A percentile compares a stretch with the other conserved stretches of the same genome.
These are phyloP conservation scores for Lynx canadensis DNA, from an alignment of 2,113 vertebrate genomes.

Conservation along the genomic window DNA sequence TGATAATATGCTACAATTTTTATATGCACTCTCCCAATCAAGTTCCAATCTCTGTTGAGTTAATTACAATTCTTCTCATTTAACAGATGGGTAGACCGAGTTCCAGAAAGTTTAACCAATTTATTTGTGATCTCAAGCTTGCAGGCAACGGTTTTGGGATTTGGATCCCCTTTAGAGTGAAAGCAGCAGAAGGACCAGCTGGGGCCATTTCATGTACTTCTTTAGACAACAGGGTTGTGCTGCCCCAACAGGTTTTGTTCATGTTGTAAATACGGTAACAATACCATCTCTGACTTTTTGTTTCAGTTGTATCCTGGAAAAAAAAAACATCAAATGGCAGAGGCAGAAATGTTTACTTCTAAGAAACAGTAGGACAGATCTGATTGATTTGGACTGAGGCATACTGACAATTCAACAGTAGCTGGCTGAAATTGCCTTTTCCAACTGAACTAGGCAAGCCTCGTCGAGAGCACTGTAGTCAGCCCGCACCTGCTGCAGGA, in stretches of 20 bases:
- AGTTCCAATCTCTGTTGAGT: neutral
- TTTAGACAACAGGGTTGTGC: neutral
- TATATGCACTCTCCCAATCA: neutral
- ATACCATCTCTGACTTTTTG: neutral
- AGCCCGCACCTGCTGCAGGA: neutral
- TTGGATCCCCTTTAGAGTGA: neutral
- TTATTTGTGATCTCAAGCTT: neutral
- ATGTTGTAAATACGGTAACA: neutral
- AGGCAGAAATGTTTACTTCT: constrained; percentile 54
- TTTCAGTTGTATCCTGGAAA: neutral
- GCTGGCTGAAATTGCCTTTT: constrained; percentile 67
- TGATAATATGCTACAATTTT: neutral
- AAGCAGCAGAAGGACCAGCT: neutral
- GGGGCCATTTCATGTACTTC: neutral
- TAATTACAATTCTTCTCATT: constrained; percentile 20
- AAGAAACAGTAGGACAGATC: constrained; percentile 64
- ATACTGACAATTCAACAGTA: constrained; percentile 57
- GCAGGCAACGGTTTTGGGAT: neutral
- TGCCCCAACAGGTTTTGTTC: neutral
- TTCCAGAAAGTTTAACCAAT: constrained; percentile 19
- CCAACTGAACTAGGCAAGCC: constrained; percentile 34
- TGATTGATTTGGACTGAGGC: constrained; percentile 59
- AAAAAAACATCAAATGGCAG: constrained; percentile 2
- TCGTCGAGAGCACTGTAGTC: neutral
- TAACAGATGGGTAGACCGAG: neutral